phyloP scores from a whole-genome alignment of 2,113 vertebrate genomes.

The Ondatra zibethicus region DNA sequence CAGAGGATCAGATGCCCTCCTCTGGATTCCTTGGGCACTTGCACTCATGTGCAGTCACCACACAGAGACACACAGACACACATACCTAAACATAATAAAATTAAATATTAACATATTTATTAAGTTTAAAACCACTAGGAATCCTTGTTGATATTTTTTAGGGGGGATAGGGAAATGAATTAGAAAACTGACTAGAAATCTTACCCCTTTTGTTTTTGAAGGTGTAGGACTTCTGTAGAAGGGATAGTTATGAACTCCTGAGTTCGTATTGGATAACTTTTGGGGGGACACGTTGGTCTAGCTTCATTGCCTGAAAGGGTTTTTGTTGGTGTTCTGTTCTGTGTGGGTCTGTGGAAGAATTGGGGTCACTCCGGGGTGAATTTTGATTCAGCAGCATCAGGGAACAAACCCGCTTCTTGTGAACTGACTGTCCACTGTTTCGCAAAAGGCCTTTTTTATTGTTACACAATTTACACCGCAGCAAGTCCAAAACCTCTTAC shows the following conservation, averaged over 20 bases:
- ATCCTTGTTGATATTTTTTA: neutral
- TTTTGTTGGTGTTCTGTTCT: neutral
- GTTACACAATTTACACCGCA: neutral
- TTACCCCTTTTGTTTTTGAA: neutral
- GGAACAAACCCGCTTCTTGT: neutral
- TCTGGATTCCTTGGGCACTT: neutral
- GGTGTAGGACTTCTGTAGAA: neutral
- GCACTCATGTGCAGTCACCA: neutral
- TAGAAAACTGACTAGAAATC: neutral
- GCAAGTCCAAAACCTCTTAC: neutral
- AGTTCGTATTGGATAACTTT: neutral
- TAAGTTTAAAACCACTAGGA: neutral
- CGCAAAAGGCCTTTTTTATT: neutral
- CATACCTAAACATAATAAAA: neutral
- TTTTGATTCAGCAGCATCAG: neutral
- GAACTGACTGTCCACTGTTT: neutral
- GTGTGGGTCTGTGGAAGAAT: neutral
- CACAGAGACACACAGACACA: no score
- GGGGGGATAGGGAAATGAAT: neutral
- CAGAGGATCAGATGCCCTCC: neutral
- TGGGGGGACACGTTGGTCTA: neutral
- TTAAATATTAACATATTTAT: neutral
- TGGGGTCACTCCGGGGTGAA: neutral
- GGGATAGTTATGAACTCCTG: neutral
- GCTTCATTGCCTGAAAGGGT: neutral